A percentile compares a stretch with the other conserved stretches of the same genome.
phyloP scores from a whole-genome alignment of 2,797 vertebrate species.

The Artibeus lituratus region DNA sequence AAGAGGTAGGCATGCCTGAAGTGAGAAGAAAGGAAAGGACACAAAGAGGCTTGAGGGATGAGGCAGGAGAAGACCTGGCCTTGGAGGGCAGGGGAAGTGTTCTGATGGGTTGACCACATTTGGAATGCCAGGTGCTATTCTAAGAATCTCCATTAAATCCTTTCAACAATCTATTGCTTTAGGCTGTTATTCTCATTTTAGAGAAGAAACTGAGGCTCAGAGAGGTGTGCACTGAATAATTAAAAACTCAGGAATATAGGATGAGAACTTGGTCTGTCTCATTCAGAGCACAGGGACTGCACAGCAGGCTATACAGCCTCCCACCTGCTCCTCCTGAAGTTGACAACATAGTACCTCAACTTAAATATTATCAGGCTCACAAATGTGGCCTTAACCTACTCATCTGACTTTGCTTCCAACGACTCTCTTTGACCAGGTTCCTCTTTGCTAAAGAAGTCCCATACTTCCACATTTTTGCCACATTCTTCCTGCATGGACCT shows the following conservation, averaged over 20 bases:
- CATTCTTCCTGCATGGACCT: background rate
- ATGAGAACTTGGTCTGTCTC: background rate
- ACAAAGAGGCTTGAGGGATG: background rate
- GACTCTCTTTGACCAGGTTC: background rate
- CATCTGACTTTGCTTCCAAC: background rate
- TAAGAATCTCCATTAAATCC: background rate
- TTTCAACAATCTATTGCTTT: background rate
- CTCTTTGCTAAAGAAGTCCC: background rate
- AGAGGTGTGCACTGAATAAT: background rate
- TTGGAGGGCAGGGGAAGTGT: background rate
- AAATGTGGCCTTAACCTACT: background rate
- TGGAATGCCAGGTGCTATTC: background rate
- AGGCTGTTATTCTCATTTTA: background rate
- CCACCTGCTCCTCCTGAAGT: background rate
- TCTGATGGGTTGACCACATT: background rate
- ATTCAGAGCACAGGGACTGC: background rate
- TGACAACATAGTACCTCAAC: too few relatives aligned
- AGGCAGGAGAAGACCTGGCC: background rate
- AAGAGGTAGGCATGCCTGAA: background rate
- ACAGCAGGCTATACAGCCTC: background rate
- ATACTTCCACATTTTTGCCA: background rate
- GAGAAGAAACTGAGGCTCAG: background rate
- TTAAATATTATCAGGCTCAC: background rate
- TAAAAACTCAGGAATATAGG: background rate
- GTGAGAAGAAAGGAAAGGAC: background rate